Conservation (phyloP, 2,888 invertebrate species). For the Ophioninae sp. region DNA sequence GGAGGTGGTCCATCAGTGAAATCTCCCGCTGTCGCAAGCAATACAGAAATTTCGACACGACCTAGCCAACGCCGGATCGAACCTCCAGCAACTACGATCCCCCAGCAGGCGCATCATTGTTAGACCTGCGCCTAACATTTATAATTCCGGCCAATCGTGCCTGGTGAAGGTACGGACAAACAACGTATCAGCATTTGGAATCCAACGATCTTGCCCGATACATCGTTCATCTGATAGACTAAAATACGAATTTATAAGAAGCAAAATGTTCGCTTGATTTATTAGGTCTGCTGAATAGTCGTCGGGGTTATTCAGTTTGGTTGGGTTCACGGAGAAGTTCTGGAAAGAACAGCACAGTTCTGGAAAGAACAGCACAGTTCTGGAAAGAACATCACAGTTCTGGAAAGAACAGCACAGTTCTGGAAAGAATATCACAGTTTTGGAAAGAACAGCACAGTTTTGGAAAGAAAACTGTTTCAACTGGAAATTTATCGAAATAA, state of each 20-base stretch:
- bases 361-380: too few relatives aligned
- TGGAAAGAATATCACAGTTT: too few relatives aligned
- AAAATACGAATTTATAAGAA: not conserved
- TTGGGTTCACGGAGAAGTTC: too few relatives aligned
- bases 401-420: too few relatives aligned
- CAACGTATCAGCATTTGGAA: conserved; percentile 14
- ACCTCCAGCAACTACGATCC: conserved; percentile 36
- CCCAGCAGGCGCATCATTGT: conserved; percentile 46
- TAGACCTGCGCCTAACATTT: conserved; percentile 49
- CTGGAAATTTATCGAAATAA: too few relatives aligned
- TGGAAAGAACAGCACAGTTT: too few relatives aligned
- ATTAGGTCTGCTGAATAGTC: too few relatives aligned
- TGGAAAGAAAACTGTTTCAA: too few relatives aligned
- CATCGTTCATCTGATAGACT: conserved; percentile 2
- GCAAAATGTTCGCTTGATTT: too few relatives aligned
- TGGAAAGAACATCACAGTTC: too few relatives aligned
- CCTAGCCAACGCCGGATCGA: conserved; percentile 49
- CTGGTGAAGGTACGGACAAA: conserved; percentile 38
- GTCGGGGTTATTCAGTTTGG: too few relatives aligned
- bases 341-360: too few relatives aligned
- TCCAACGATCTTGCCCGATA: conserved; percentile 25
- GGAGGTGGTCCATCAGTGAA: conserved; percentile 55
- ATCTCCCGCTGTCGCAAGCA: conserved; percentile 32
- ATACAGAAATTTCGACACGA: conserved; percentile 53
- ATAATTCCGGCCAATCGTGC: conserved; percentile 56